Evolutionary conservation across 2,113 vertebrate species (phyloP).

Genomic region (Cepphus grylle): DNA sequence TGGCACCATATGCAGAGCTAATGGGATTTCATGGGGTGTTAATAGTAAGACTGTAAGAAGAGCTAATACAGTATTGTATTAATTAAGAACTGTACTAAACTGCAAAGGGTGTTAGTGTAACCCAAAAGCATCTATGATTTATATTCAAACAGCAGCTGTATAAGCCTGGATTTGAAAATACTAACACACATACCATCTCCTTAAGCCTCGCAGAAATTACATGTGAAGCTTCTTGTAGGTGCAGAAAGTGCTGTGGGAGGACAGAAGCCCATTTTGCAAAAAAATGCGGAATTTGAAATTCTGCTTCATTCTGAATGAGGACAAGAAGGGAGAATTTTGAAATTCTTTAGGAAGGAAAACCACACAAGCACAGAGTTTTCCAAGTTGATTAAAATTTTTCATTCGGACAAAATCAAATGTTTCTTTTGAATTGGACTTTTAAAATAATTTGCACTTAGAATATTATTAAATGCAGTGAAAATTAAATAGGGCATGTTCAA

Average conservation of each 20-base stretch:
- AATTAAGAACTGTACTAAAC: constrained; percentile 56
- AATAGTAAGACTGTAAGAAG: constrained; percentile 42
- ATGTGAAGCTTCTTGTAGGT: neutral
- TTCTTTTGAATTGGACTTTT: neutral
- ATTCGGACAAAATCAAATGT: neutral
- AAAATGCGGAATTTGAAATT: neutral
- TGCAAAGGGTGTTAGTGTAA: constrained; percentile 19
- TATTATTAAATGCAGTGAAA: neutral
- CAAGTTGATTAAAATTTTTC: neutral
- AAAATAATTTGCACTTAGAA: neutral
- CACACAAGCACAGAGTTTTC: neutral
- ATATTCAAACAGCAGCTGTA: constrained; percentile 5
- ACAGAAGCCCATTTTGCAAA: neutral
- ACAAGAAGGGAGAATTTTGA: neutral
- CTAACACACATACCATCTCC: neutral
- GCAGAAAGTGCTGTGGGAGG: neutral
- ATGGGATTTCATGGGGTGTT: constrained; percentile 50
- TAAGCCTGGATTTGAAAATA: constrained; percentile 21
- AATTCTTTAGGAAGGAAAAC: neutral
- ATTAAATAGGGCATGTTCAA: neutral
- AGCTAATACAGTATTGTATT: constrained; percentile 58
- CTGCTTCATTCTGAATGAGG: neutral
- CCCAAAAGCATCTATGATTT: constrained; percentile 35
- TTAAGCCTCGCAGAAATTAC: neutral
- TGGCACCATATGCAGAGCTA: constrained; percentile 57